Percentiles rank a stretch among this genome's conserved stretches.
These are phyloP conservation scores for Tadarida brasiliensis DNA, from an alignment of 2,797 vertebrate species.

Conservation along the genomic window DNA sequence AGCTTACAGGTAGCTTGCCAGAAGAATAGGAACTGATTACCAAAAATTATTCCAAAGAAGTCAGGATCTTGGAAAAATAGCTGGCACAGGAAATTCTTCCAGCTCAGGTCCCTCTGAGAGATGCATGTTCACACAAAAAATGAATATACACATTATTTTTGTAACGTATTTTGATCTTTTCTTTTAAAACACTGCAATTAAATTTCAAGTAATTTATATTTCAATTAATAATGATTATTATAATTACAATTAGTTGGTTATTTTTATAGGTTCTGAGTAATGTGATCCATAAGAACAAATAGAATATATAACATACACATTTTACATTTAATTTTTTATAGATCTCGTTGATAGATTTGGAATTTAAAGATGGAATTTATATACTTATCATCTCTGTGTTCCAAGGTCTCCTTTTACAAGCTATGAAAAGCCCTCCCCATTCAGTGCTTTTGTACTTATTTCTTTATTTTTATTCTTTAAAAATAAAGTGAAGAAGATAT, in stretches of 20 bases:
- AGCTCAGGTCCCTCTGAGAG: not conserved
- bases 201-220: not conserved
- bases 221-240: not conserved
- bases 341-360: not conserved
- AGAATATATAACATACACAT: not conserved
- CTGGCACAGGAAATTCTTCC: not conserved
- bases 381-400: not conserved
- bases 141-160: not conserved
- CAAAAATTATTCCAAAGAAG: slow-evolving; percentile 27
- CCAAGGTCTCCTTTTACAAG: not conserved
- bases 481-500: not conserved
- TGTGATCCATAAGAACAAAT: not conserved
- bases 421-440: not conserved
- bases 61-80: not conserved
- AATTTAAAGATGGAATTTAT: not conserved
- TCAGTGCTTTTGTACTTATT: not conserved
- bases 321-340: not conserved
- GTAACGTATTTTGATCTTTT: not conserved
- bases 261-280: not conserved
- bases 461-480: not conserved
- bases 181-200: not conserved
- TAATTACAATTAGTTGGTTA: not conserved
- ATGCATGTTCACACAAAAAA: not conserved
- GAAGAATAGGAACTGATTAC: slow-evolving; percentile 19
- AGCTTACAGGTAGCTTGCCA: slow-evolving; percentile 76